These are phyloP conservation scores for Plagodis dolabraria DNA, from an alignment of 2,888 invertebrate species.

Conservation along the genomic window DNA sequence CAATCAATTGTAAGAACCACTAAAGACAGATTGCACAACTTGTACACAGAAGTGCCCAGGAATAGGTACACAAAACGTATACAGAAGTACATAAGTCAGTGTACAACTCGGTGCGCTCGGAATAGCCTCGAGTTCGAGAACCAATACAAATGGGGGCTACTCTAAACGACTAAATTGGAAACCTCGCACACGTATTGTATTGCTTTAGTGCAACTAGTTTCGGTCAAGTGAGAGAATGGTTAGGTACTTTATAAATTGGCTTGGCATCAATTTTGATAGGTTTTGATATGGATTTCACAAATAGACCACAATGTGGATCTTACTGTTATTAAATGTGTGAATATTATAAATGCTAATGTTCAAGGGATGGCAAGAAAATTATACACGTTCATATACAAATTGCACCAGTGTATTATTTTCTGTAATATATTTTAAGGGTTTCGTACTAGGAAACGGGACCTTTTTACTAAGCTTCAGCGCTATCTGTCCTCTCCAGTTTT, in stretches of 20 bases:
- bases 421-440: too few species aligned
- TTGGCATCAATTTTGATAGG: neutral
- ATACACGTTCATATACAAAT: too few species aligned
- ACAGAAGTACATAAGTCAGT: neutral
- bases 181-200: constrained; percentile 18
- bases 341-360: too few species aligned
- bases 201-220: constrained; percentile 11
- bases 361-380: too few species aligned
- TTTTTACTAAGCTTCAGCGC: too few species aligned
- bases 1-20: neutral
- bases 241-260: constrained; percentile 1
- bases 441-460: too few species aligned
- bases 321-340: too few species aligned
- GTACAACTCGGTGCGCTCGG: neutral
- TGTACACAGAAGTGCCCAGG: constrained; percentile 1
- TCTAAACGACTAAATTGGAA: constrained; percentile 15
- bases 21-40: neutral
- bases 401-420: too few species aligned
- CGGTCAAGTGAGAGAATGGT: constrained; percentile 4
- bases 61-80: neutral
- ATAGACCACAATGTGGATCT: too few species aligned
- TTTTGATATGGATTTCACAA: too few species aligned
- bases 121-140: constrained; percentile 3
- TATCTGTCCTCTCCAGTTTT: too few species aligned
- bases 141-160: constrained; percentile 10